A percentile compares a stretch with the other conserved stretches of the same genome.
Evolutionary conservation across 2,113 vertebrate species (phyloP).

Genomic region (Apodemus speciosus): DNA sequence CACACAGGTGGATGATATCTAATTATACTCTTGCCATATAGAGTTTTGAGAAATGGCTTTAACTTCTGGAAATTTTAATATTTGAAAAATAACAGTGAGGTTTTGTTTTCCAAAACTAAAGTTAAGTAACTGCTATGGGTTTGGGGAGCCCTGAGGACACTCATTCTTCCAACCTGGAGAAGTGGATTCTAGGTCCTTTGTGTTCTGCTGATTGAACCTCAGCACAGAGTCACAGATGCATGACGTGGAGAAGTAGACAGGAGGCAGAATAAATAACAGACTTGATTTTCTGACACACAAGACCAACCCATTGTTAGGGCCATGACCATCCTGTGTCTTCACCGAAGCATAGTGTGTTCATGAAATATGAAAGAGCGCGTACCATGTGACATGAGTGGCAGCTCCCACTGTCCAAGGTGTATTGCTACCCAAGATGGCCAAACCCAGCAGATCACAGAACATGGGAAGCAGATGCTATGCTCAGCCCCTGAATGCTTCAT

Average conservation of each 20-base stretch:
- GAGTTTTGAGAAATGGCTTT: neutral
- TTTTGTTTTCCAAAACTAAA: neutral
- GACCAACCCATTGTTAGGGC: too few species aligned
- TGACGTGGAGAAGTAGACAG: neutral
- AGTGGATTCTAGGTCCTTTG: neutral
- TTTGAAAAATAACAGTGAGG: neutral
- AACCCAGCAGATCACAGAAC: neutral
- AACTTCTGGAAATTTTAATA: neutral
- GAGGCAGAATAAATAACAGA: neutral
- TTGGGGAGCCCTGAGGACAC: neutral
- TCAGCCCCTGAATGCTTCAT: neutral
- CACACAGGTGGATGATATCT: neutral
- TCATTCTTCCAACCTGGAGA: neutral
- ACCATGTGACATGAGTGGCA: neutral
- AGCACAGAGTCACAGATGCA: neutral
- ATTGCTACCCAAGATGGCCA: neutral
- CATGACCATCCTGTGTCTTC: neutral
- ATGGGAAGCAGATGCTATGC: neutral
- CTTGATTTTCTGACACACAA: neutral
- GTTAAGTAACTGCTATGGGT: accelerated
- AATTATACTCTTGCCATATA: neutral
- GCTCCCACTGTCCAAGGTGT: neutral
- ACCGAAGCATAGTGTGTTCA: neutral
- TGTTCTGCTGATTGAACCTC: neutral
- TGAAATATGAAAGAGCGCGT: neutral